Evolutionary conservation across 2,797 vertebrate genomes (phyloP).

Genomic region (Percopsis omiscomaycus): DNA sequence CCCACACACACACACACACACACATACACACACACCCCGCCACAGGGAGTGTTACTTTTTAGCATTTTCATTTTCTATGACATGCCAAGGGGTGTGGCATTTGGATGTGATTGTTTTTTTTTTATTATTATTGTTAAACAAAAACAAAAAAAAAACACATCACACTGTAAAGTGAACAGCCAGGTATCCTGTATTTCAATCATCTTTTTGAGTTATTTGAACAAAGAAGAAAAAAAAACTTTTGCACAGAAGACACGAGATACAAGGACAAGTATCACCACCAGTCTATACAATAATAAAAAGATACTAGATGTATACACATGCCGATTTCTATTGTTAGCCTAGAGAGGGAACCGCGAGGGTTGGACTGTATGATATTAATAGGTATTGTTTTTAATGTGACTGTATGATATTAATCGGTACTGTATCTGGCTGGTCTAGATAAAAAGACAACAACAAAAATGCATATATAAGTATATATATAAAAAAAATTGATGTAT

Average conservation of each 20-base stretch:
- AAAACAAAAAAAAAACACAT: slow-evolving; percentile 39
- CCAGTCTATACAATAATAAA: slow-evolving; percentile 77
- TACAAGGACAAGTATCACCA: slow-evolving; percentile 77
- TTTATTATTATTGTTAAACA: slow-evolving; percentile 60
- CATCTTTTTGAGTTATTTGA: slow-evolving; percentile 70
- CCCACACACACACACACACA: neutral
- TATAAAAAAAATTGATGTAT: slow-evolving; percentile 78
- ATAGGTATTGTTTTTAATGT: slow-evolving; percentile 87
- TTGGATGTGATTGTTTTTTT: slow-evolving; percentile 76
- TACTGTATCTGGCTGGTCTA: slow-evolving; percentile 98
- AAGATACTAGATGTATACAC: slow-evolving; percentile 68
- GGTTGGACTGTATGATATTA: slow-evolving; percentile 75
- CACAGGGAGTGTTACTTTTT: slow-evolving; percentile 49
- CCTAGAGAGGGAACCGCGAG: slow-evolving; percentile 53
- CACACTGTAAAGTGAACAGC: slow-evolving; percentile 73
- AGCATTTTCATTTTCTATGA: slow-evolving; percentile 65
- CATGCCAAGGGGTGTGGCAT: slow-evolving; percentile 68
- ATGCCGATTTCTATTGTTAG: slow-evolving; percentile 66
- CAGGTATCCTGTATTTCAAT: slow-evolving; percentile 75
- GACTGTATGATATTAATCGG: slow-evolving; percentile 81
- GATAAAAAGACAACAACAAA: slow-evolving; percentile 81
- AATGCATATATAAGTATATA: slow-evolving; percentile 85
- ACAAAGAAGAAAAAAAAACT: slow-evolving; percentile 58
- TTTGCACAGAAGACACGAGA: slow-evolving; percentile 89
- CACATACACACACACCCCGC: slow-evolving; percentile 15